Percentiles rank a stretch among this genome's conserved stretches.
Evolutionary conservation across 2,888 invertebrate genomes (phyloP).

Genomic region (Diarsia dahlii): DNA sequence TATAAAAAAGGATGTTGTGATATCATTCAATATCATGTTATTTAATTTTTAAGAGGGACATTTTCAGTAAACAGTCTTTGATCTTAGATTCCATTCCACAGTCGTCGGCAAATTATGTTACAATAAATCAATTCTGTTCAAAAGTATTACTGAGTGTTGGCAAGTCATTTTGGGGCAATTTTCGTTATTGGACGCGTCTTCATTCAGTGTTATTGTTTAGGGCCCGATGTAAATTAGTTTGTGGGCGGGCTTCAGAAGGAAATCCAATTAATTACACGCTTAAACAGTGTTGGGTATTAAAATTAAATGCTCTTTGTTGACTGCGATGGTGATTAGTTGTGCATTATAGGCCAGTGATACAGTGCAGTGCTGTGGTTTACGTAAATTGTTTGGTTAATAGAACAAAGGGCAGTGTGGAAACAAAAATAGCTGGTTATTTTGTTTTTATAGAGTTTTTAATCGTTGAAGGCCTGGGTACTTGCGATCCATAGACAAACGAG

Average conservation of each 20-base stretch:
- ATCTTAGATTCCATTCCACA: conserved; percentile 61
- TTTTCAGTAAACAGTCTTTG: conserved; percentile 39
- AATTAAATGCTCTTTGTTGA: conserved; percentile 58
- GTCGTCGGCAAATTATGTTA: conserved; percentile 70
- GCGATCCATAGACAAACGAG: neutral
- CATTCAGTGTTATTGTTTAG: conserved; percentile 82
- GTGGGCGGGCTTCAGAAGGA: conserved; percentile 74
- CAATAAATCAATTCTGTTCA: conserved; percentile 76
- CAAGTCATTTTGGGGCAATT: conserved; percentile 80
- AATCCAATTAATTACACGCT: conserved; percentile 80
- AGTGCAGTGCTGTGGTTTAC: too few relatives aligned
- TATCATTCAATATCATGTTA: conserved; percentile 15
- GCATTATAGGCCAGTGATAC: conserved; percentile 7
- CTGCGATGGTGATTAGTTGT: conserved; percentile 4
- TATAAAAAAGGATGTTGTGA: conserved; percentile 14
- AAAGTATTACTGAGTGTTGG: conserved; percentile 71
- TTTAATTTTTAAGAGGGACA: conserved; percentile 24
- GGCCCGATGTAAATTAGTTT: conserved; percentile 82
- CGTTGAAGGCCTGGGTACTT: neutral
- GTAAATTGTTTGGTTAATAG: too few relatives aligned
- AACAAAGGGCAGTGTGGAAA: neutral
- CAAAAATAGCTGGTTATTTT: neutral
- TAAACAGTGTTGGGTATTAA: conserved; percentile 66
- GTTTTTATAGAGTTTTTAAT: neutral
- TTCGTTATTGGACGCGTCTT: conserved; percentile 81